Evolutionary conservation across 53 echinoderm and acorn worm species (phyloP), one percentile per base, ranked within the genome.

Genomic region (Paelopatides confundens): DNA sequence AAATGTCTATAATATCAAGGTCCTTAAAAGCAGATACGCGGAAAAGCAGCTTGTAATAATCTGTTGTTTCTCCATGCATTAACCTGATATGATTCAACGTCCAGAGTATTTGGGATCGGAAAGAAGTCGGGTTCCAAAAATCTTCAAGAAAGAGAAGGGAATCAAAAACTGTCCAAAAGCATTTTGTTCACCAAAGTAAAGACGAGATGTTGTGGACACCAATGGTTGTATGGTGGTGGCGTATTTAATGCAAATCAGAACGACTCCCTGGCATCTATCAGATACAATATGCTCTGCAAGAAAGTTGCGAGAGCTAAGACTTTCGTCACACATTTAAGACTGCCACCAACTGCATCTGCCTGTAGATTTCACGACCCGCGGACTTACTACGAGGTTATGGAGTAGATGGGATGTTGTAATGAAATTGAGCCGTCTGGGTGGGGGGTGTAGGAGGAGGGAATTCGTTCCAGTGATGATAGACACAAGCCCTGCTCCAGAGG

Each of bases 271-370:
- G 6, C 64, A 63, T 63, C 64, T 63, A 63, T 63, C 1, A 63
- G 64, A 14, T 63, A 63, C 64, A 63, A 63, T 14, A 63, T 63
- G 64, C 64, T 63, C 64, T 63, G 64, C 64, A 63, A 63, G 64
- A 63, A 63, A n/a, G n/a, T n/a, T n/a, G n/a, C n/a, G n/a, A n/a
- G 0, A 40, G 40, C 40, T 40, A 40, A 40, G 40, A 40, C 40
- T 40, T 40, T 5, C 10, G 40, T 40, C 10, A 40, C 40, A 7
- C 10, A 5, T 40, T 5, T 5, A 40, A 40, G 10, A 40, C 40
- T 40, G 40, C 40, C 40, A 40, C 40, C 10, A 40, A 40, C 40
- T 40, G 40, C 40, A 5, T 40, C 40, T 0, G 40, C 40, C 40
- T 40, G 40, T 40, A 40, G 10, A 5, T 40, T 40, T 40, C 40